A percentile compares a stretch with the other conserved stretches of the same genome.
Evolutionary conservation across 2,888 invertebrate genomes (phyloP).

Genomic region (Ramazzottius varieornatus): DNA sequence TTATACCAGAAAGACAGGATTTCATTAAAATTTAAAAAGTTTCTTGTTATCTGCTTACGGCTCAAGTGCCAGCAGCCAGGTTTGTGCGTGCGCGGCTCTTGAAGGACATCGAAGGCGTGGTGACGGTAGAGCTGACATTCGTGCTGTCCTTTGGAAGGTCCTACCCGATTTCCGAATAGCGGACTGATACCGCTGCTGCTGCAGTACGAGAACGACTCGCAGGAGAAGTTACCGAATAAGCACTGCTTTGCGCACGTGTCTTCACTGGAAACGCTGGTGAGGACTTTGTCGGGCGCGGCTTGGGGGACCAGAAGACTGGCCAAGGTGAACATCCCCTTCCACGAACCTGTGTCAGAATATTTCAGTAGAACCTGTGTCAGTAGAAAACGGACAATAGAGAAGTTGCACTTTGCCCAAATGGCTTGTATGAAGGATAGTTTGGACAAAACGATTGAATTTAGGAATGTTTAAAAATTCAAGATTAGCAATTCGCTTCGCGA

Average conservation of each 20-base stretch:
- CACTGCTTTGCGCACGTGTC: conserved; percentile 2
- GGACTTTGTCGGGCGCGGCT: background rate
- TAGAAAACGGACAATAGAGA: too few species aligned
- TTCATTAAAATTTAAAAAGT: background rate
- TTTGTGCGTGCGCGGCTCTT: too few species aligned
- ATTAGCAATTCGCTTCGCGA: too few species aligned
- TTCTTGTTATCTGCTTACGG: background rate
- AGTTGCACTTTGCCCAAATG: too few species aligned
- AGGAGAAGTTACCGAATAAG: background rate
- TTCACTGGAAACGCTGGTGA: background rate
- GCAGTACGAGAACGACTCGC: background rate
- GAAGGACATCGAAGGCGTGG: conserved; percentile 1
- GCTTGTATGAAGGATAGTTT: too few species aligned
- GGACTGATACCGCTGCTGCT: background rate
- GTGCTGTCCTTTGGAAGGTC: background rate
- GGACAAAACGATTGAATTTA: too few species aligned
- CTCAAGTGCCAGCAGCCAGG: conserved; percentile 1
- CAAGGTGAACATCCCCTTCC: conserved; percentile 2
- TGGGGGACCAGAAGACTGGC: background rate
- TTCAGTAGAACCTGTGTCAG: too few species aligned
- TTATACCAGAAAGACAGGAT: background rate
- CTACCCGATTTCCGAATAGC: background rate
- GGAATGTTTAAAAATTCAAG: too few species aligned
- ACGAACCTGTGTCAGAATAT: background rate
- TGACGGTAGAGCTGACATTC: background rate